Conservation (phyloP, 2,888 invertebrate genomes). For the Diaphora mendica region DNA sequence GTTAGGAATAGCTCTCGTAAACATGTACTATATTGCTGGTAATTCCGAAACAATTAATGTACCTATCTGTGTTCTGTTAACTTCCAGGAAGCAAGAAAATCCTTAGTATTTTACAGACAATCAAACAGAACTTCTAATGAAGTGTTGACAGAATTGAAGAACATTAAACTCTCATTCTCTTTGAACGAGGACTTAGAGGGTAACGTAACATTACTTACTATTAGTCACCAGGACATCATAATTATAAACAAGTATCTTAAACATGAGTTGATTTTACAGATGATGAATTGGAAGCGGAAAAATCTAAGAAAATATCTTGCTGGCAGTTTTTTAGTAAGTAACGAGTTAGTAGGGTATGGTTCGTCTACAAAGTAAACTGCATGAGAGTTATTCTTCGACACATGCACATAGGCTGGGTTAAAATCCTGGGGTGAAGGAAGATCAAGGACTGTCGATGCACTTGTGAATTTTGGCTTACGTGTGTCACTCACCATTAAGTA, state of each 20-base stretch:
- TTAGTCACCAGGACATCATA: background rate
- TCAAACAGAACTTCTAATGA: background rate
- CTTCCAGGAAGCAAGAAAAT: background rate
- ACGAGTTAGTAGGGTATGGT: background rate
- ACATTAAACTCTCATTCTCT: background rate
- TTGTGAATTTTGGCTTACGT: too few species aligned
- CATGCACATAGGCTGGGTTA: background rate
- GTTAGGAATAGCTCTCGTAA: too few species aligned
- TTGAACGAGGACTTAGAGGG: background rate
- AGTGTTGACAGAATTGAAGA: background rate
- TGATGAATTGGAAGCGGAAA: background rate
- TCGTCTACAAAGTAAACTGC: background rate
- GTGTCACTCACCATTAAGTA: too few species aligned
- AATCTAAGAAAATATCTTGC: constrained; percentile 3
- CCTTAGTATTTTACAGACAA: background rate
- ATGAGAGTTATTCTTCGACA: background rate
- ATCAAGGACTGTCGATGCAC: background rate
- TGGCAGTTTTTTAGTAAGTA: constrained; percentile 14
- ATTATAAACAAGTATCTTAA: background rate
- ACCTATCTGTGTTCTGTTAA: background rate
- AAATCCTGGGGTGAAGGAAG: background rate
- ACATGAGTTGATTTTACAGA: constrained; percentile 1
- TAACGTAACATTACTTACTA: background rate
- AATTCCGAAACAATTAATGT: background rate
- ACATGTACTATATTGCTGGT: background rate